Base-by-base conservation (phyloP, 2,113 vertebrate species). In the Toxostoma redivivum region DNA sequence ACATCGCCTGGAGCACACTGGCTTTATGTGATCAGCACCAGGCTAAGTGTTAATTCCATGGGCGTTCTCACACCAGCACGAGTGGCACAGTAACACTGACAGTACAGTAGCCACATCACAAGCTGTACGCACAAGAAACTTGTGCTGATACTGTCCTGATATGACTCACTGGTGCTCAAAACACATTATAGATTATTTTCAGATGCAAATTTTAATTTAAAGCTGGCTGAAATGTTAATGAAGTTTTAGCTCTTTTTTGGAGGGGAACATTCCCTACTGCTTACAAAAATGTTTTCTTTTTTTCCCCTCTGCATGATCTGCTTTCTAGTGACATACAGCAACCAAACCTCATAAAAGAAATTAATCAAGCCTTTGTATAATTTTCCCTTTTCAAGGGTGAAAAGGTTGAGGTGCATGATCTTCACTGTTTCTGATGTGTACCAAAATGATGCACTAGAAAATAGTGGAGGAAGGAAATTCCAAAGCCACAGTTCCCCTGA, bases 121-220 rank as follows among this genome's bases (percentile, higher is more conserved):
- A 71, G 60, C 47, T 71, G 51, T 22, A 51, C 9, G 33, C 7
- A 25, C 33, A 72, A 64, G 74, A 37, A 95, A 45, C 35, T 56
- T 53, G 24, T 35, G 69, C 61, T 87, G 84, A 50, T 37, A 44
- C 45, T 56, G 84, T 47, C 73, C 73, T 85, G 48, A 64, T 23
- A 7, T 91, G 77, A 77, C 76, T 82, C 50, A 12, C 28, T 76
- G n/a, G 35, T 48, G 37, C 53, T 56, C 48, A 74, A 81, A 86
- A 94, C 37, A 87, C 20, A 45, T 94, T 69, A 87, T 23, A 84
- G 56, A 90, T 92, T 94, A 95, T 94, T 89, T 94, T 86, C 91
- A 84, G 57, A 89, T 35, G 51, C 45, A 94, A 76, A 76, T 84
- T 87, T 92, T 91, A 86, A 95, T 84, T 84, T 89, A 91, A 89